A percentile compares a stretch with the other conserved stretches of the same genome.
These are phyloP conservation scores for Pammene fasciana DNA, from an alignment of 2,888 invertebrate species.

Conservation along the genomic window DNA sequence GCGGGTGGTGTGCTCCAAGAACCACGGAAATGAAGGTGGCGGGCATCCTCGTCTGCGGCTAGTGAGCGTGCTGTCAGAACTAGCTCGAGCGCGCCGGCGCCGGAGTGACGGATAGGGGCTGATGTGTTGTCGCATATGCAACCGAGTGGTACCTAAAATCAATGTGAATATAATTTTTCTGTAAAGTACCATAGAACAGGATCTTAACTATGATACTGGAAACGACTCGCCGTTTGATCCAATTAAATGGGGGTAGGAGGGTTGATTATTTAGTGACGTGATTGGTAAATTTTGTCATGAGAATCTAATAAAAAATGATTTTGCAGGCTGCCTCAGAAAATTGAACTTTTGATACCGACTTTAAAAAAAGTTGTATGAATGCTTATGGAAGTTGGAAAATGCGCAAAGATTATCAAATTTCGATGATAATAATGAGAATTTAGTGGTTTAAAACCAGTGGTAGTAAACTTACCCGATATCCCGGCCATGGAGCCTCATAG, in stretches of 20 bases:
- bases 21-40: constrained; percentile 91
- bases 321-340: no score
- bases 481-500: constrained; percentile 89
- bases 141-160: constrained; percentile 84
- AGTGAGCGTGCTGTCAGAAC: constrained; percentile 89
- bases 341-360: no score
- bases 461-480: constrained; percentile 75
- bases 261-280: no score
- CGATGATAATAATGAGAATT: background rate
- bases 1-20: constrained; percentile 64
- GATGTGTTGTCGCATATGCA: constrained; percentile 91
- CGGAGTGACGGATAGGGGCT: constrained; percentile 58
- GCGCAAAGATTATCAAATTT: background rate
- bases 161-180: background rate
- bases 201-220: no score
- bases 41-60: constrained; percentile 91
- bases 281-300: no score
- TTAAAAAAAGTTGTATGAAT: no score
- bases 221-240: no score
- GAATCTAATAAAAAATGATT: no score
- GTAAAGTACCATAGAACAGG: no score
- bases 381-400: no score
- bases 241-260: no score
- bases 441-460: background rate
- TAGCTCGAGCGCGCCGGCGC: constrained; percentile 86